phyloP scores from a whole-genome alignment of 2,113 vertebrate genomes.

The Scatophagus argus region DNA sequence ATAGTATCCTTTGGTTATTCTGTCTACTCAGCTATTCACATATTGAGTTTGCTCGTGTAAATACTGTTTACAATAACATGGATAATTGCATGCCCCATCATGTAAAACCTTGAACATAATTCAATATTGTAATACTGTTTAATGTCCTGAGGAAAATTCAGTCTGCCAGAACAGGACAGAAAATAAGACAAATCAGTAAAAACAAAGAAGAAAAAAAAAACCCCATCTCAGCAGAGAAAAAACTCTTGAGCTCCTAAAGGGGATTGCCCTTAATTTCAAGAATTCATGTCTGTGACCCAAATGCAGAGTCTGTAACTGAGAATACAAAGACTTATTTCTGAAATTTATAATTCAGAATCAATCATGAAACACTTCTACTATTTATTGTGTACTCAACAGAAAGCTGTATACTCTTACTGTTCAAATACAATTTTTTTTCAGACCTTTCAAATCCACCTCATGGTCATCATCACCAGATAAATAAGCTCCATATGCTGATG shows the following conservation, averaged over 20 bases:
- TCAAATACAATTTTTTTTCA: not conserved
- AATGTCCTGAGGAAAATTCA: slow-evolving; percentile 25
- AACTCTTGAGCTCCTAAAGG: not conserved
- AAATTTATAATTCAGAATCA: slow-evolving; percentile 12
- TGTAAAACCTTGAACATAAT: slow-evolving; percentile 12
- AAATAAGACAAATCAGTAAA: slow-evolving; percentile 15
- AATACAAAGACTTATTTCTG: not conserved
- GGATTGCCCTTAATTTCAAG: not conserved
- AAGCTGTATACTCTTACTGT: too few relatives aligned
- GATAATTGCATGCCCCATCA: slow-evolving; percentile 4
- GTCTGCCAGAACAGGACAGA: not conserved
- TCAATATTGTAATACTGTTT: slow-evolving; percentile 13
- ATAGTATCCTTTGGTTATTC: slow-evolving; percentile 17
- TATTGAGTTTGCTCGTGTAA: slow-evolving; percentile 12
- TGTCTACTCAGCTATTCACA: slow-evolving; percentile 29
- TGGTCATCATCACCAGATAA: not conserved
- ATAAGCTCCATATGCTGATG: not conserved
- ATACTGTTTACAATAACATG: slow-evolving; percentile 11
- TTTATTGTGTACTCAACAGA: too few relatives aligned
- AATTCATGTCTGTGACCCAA: not conserved
- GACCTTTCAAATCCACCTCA: not conserved
- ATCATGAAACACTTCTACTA: not conserved
- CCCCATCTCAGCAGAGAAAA: slow-evolving; percentile 17
- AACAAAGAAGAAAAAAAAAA: not conserved
- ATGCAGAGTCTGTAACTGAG: slow-evolving; percentile 6